Conservation (phyloP, 1,140 invertebrate genomes). For the Drosophila punjabiensis region DNA sequence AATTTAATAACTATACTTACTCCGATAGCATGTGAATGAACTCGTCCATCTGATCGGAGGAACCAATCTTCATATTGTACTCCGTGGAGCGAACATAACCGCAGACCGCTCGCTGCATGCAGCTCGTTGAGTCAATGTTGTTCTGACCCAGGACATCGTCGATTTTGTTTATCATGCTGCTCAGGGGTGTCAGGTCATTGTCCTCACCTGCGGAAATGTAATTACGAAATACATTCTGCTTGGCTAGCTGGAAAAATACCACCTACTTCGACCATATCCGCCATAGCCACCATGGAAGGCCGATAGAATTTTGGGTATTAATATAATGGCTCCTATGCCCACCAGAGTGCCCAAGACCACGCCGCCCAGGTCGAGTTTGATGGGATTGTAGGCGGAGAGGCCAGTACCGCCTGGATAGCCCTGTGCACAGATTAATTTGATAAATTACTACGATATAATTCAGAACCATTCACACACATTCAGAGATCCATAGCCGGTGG, state of each 20-base stretch:
- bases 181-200: conserved; percentile 87
- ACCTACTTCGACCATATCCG: conserved; percentile 90
- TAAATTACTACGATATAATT: neutral
- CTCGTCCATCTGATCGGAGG: conserved; percentile 88
- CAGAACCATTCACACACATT: conserved; percentile 54
- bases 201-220: conserved; percentile 86
- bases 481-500: conserved; percentile 79
- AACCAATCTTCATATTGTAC: conserved; percentile 87
- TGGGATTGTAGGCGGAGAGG: conserved; percentile 87
- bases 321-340: conserved; percentile 91
- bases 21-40: conserved; percentile 89
- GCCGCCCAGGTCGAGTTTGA: conserved; percentile 93
- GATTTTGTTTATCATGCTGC: conserved; percentile 89
- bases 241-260: neutral
- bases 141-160: conserved; percentile 90
- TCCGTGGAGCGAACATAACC: conserved; percentile 90
- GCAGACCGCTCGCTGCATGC: conserved; percentile 92
- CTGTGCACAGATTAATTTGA: conserved; percentile 27
- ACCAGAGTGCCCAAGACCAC: conserved; percentile 91
- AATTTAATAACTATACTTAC: conserved; percentile 82
- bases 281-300: conserved; percentile 89
- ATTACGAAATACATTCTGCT: neutral
- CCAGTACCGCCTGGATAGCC: conserved; percentile 86
- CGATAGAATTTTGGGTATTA: conserved; percentile 91
- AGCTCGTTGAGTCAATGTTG: conserved; percentile 92